A percentile compares a stretch with the other conserved stretches of the same genome.
phyloP scores from a whole-genome alignment of 2,113 vertebrate species.

The Gnathonemus longibarbis region DNA sequence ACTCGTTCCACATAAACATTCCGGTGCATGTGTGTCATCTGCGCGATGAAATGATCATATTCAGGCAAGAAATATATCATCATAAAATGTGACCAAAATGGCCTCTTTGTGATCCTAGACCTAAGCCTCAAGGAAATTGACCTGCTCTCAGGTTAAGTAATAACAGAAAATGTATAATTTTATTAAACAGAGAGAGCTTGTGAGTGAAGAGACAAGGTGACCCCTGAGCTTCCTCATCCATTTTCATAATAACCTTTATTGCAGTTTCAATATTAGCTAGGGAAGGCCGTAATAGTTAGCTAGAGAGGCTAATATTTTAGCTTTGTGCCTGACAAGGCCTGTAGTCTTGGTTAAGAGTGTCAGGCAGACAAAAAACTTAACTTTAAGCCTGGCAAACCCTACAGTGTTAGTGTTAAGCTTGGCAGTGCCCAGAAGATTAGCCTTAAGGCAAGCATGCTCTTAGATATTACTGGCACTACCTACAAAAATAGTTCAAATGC shows the following conservation, averaged over 20 bases:
- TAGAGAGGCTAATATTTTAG: background rate
- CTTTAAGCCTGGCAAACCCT: background rate
- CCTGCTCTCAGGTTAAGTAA: constrained; percentile 3
- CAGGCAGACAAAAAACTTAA: background rate
- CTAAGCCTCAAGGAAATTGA: background rate
- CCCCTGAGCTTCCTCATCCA: background rate
- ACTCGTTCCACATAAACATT: background rate
- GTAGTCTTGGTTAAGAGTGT: background rate
- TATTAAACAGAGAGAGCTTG: background rate
- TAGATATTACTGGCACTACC: background rate
- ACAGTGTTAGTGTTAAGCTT: background rate
- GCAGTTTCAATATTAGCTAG: background rate
- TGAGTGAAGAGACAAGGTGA: background rate
- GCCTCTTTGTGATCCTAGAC: background rate
- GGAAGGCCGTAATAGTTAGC: background rate
- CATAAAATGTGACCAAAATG: background rate
- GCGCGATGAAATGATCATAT: background rate
- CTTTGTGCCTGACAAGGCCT: background rate
- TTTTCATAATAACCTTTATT: background rate
- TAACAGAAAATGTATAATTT: background rate
- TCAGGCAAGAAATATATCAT: background rate
- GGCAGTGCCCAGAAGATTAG: background rate
- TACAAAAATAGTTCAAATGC: background rate
- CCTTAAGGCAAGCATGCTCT: background rate
- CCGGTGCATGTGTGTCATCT: background rate